A percentile compares a stretch with the other conserved stretches of the same genome.
phyloP scores from a whole-genome alignment of 1,140 invertebrate species.

The Drosophila jambulina region DNA sequence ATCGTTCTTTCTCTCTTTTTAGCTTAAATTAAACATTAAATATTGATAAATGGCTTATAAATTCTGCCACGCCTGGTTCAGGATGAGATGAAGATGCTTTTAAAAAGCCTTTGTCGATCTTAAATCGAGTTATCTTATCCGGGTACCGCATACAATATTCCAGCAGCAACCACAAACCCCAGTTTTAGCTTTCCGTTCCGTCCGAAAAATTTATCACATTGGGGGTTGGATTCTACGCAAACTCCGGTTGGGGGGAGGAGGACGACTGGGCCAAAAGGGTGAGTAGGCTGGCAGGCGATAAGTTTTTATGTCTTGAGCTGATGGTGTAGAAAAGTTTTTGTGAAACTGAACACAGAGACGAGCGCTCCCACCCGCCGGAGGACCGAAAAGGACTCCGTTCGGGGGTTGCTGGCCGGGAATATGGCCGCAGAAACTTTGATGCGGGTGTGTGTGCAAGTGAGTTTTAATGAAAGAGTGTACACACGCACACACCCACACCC shows the following conservation, averaged over 20 bases:
- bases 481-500: conserved; percentile 11
- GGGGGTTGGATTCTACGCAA: conserved; percentile 66
- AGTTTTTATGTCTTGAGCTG: conserved; percentile 83
- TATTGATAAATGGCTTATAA: neutral
- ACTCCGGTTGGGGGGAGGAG: conserved; percentile 34
- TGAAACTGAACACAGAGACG: conserved; percentile 52
- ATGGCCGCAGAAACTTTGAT: conserved; percentile 77
- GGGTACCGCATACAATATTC: conserved; percentile 23
- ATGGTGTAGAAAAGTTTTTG: conserved; percentile 81
- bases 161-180: conserved; percentile 29
- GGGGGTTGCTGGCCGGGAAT: conserved; percentile 65
- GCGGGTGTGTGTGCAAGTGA: conserved; percentile 51
- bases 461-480: conserved; percentile 62
- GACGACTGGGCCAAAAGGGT: conserved; percentile 12
- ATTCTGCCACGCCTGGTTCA: neutral
- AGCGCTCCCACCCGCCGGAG: conserved; percentile 10
- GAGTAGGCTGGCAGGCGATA: conserved; percentile 66
- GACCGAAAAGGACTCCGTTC: conserved; percentile 23
- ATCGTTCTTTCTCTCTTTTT: neutral
- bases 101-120: neutral
- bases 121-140: conserved; percentile 24
- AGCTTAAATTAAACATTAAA: no score
- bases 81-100: neutral
- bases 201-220: conserved; percentile 43
- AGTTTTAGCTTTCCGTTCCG: conserved; percentile 9